Percentiles rank a stretch among this genome's conserved stretches.
phyloP scores from a whole-genome alignment of 2,113 vertebrate genomes.

The Corynorhinus townsendii region DNA sequence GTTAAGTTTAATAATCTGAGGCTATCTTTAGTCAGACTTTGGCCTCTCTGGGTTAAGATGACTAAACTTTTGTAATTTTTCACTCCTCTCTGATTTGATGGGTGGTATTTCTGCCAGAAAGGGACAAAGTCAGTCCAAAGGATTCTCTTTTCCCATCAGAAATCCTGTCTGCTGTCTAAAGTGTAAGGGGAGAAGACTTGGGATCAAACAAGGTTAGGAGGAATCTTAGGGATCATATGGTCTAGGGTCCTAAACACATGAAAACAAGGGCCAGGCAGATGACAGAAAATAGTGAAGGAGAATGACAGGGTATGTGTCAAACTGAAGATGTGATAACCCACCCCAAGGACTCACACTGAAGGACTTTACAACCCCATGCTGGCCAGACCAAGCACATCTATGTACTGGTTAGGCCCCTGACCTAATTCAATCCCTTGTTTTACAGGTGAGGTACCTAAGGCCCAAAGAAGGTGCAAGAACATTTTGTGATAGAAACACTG shows the following conservation, averaged over 20 bases:
- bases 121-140: constrained; percentile 42
- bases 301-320: neutral
- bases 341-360: neutral
- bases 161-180: constrained; percentile 31
- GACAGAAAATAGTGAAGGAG: neutral
- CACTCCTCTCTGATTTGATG: constrained; percentile 47
- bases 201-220: neutral
- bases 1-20: constrained; percentile 61
- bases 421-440: neutral
- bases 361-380: neutral
- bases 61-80: constrained; percentile 72
- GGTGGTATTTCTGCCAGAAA: constrained; percentile 62
- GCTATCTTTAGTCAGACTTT: constrained; percentile 70
- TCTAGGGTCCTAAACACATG: neutral
- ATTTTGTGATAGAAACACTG: neutral
- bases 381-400: neutral
- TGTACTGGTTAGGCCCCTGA: neutral
- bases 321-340: neutral
- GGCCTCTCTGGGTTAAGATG: constrained; percentile 63
- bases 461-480: neutral
- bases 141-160: constrained; percentile 57
- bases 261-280: neutral
- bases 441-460: neutral
- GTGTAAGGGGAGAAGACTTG: neutral
- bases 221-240: neutral